A percentile compares a stretch with the other conserved stretches of the same genome.
Evolutionary conservation across 2,113 vertebrate genomes (phyloP).

Genomic region (Pachycephala philippinensis): DNA sequence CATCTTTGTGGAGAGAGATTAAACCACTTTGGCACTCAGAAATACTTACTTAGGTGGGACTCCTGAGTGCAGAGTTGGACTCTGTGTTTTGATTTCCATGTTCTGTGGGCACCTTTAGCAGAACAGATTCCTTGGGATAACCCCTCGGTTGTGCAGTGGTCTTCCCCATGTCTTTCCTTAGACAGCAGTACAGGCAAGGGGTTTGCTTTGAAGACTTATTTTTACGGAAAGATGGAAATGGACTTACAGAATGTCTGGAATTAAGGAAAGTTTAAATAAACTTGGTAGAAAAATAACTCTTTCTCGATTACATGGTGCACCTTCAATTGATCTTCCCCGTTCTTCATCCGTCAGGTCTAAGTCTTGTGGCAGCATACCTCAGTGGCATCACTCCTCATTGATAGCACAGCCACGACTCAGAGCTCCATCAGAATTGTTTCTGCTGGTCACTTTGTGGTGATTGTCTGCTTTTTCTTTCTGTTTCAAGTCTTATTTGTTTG

Average conservation of each 20-base stretch:
- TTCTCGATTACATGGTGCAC: not conserved
- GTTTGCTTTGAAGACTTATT: not conserved
- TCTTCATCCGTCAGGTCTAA: not conserved
- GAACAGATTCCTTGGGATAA: not conserved
- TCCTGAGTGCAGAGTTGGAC: not conserved
- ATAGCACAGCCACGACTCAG: not conserved
- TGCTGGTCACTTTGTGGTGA: not conserved
- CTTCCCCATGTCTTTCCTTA: not conserved
- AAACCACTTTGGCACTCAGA: not conserved
- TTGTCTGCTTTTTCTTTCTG: not conserved
- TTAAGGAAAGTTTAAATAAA: not conserved
- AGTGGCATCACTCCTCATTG: not conserved
- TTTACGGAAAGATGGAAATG: not conserved
- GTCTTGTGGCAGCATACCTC: not conserved
- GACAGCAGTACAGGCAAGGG: not conserved
- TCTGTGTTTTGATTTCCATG: not conserved
- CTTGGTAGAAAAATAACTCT: not conserved
- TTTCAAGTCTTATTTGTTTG: not conserved
- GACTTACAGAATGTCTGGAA: not conserved
- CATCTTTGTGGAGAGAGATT: not conserved
- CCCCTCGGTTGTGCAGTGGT: not conserved
- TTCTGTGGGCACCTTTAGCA: not conserved
- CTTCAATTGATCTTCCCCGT: not conserved
- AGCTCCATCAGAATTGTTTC: not conserved
- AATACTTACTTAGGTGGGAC: not conserved